Percentiles rank a stretch among this genome's conserved stretches.
Evolutionary conservation across 1,140 invertebrate species (phyloP).

Genomic region (Lutraria rhynchaena): DNA sequence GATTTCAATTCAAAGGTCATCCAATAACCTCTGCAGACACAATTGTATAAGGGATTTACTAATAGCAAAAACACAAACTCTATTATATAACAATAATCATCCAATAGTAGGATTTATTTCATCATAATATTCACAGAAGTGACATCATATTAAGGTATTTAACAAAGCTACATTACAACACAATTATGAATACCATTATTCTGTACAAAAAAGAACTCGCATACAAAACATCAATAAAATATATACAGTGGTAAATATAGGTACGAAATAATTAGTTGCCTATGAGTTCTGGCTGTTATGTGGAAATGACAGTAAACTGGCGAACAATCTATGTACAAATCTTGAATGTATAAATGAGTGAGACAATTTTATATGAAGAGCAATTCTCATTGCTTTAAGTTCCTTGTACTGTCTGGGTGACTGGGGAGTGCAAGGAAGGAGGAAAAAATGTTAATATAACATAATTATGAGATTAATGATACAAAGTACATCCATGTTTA

Average conservation of each 20-base stretch:
- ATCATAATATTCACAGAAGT: conserved; percentile 23
- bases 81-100: conserved; percentile 54
- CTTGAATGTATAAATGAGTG: background rate
- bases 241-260: conserved; percentile 34
- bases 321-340: conserved; percentile 14
- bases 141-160: conserved; percentile 44
- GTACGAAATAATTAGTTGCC: conserved; percentile 40
- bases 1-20: too few species aligned
- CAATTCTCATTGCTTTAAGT: conserved; percentile 2
- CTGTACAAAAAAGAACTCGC: conserved; percentile 48
- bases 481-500: too few species aligned
- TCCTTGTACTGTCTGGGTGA: background rate
- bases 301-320: conserved; percentile 7
- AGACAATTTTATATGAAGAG: background rate
- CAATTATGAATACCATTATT: conserved; percentile 42
- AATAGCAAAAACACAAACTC: conserved; percentile 15
- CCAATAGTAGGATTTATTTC: conserved; percentile 22
- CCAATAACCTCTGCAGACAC: too few species aligned
- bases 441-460: too few species aligned
- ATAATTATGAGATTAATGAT: too few species aligned
- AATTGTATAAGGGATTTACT: too few species aligned
- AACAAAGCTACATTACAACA: conserved; percentile 59
- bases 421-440: too few species aligned
- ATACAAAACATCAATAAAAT: conserved; percentile 62
- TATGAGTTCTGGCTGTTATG: conserved; percentile 16